Base-by-base conservation (phyloP, 2,888 invertebrate species). In the Caenorhabditis becei region DNA sequence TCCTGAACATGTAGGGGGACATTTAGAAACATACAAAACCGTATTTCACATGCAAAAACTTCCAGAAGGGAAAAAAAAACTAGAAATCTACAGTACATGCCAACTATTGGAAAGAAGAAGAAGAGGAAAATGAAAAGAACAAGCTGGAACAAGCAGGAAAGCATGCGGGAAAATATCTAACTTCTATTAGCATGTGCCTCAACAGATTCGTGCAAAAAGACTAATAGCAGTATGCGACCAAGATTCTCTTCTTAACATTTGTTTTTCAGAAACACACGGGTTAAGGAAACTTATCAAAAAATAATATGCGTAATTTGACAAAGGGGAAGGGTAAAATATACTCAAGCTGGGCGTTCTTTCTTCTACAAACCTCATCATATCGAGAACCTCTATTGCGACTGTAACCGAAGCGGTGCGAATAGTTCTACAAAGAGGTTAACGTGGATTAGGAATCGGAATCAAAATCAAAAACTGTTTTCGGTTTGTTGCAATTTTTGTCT, bases 301-400 rank as follows among this genome's bases (percentile, higher is more conserved):
- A 32, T 53, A 18, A 47, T n/a, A 47, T 47, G 75, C 66, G 71
- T 59, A 59, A 58, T 66, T 35, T 62, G 71, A 75, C 62, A 63
- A 70, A 44, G 51, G 71, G 67, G 62, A 49, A 79, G 37, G 35
- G 35, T 58, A 59, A 56, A 65, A 65, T 58, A 37, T 59, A 63
- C 63, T 67, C 77, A 77, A 69, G 77, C 77, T 69, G 66, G 58
- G 37, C 63, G 59, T 66, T 75, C 44, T 53, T 67, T 32, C 53
- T 71, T 61, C 74, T 67, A 81, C 81, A 67, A 81, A 81, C 81
- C 81, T 81, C 81, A 72, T 81, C 81, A 77, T 81, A 81, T 77
- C 77, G 81, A 78, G 80, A 80, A 74, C 83, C 74, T 80, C 77
- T 78, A 83, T 72, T 75, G 74, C 77, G 77, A 71, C 77, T 80